Base-by-base conservation (phyloP, 1,140 invertebrate genomes). In the Colletes gigas region DNA sequence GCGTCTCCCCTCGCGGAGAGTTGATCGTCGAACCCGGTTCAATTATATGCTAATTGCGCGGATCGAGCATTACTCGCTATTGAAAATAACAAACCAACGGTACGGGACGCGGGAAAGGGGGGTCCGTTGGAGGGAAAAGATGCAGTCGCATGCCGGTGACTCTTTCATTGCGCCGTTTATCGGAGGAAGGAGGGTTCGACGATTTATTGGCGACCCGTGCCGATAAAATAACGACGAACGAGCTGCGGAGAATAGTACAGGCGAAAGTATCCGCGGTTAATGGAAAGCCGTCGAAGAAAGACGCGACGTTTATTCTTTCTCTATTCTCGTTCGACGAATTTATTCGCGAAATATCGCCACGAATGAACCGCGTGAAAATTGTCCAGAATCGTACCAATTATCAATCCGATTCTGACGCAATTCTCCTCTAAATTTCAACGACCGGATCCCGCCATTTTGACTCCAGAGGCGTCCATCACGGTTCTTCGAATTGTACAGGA, bases 161-260 rank as follows among this genome's bases (percentile, higher is more conserved):
- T 78, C 74, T 70, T 82, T 71, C 73, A 70, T 82, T 72, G 79
- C 41, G 47, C n/a, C 69, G 59, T 80, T 79, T 85, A 76, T 82
- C 68, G 9, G 44, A 4, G 15, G 30, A 44, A 74, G 73, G 21
- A 67, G 80, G 75, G 70, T 85, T 72, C 75, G 71, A 85, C 67
- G 80, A 86, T 86, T 86, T 86, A 86, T 86, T 76, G 81, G 71
- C 71, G 71, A 75, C 59, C 77, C 3, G 52, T 12, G 65, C 15
- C 21, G 84, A 82, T 85, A 85, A 85, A 55, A 9, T 17, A 8
- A 44, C 54, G 59, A 62, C 69, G 68, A 78, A 54, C 62, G 66
- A 75, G 57, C 57, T 66, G 68, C 47, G 69, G 44, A 72, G 55
- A 44, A 79, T 15, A 47, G 54, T 47, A 9, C 30, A 69, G 68